Percentiles rank a stretch among this genome's conserved stretches.
These are phyloP conservation scores for Procambarus clarkii DNA, from an alignment of 1,140 invertebrate genomes.

Conservation along the genomic window DNA sequence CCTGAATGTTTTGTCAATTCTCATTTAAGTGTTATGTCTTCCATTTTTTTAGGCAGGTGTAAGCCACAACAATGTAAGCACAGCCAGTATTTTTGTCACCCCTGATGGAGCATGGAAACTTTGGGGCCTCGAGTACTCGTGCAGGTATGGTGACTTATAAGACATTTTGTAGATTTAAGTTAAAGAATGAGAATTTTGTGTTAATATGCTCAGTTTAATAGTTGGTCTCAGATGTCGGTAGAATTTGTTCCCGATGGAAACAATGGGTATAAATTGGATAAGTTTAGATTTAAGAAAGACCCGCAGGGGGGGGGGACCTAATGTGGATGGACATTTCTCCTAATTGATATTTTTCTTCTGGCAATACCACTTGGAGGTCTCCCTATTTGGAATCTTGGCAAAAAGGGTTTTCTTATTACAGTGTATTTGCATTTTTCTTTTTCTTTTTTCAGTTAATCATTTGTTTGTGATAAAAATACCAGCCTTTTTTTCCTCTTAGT, in stretches of 20 bases:
- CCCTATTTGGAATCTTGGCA: too few relatives aligned
- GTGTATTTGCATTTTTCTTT: too few relatives aligned
- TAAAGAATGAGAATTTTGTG: not conserved
- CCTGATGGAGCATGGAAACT: slow-evolving; percentile 60
- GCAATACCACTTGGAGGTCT: too few relatives aligned
- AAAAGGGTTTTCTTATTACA: too few relatives aligned
- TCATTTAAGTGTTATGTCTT: not conserved
- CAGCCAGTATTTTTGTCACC: slow-evolving; percentile 55
- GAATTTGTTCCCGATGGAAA: not conserved
- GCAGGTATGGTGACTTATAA: slow-evolving; percentile 36
- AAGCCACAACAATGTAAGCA: slow-evolving; percentile 59
- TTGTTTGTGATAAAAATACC: too few relatives aligned
- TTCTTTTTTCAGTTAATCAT: too few relatives aligned
- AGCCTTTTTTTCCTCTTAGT: too few relatives aligned
- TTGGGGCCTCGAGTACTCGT: slow-evolving; percentile 63
- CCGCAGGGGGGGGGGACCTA: too few relatives aligned
- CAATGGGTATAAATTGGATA: not conserved
- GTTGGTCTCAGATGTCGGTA: not conserved
- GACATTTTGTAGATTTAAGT: too few relatives aligned
- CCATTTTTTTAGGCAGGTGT: slow-evolving; percentile 40
- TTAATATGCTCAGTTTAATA: not conserved
- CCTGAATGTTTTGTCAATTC: not conserved
- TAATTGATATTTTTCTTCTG: too few relatives aligned
- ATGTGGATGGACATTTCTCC: too few relatives aligned
- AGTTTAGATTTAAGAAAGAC: too few relatives aligned